Conservation (phyloP, 2,888 invertebrate species). For the Zelleria hepariella region DNA sequence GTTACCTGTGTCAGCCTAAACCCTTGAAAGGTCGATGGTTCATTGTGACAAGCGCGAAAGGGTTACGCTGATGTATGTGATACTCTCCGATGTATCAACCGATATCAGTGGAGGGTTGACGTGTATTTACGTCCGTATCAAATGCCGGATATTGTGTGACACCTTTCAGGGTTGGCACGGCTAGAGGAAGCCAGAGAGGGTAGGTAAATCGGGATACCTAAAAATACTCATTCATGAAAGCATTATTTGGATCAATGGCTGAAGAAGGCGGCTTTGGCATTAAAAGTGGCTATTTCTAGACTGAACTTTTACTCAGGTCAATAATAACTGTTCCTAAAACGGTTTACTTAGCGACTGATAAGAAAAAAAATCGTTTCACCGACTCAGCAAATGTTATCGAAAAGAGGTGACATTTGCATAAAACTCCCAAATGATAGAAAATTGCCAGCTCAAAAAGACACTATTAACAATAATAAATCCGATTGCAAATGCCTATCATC, state of each 20-base stretch:
- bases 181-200: not conserved
- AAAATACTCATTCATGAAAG: no score
- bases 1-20: conserved; percentile 24
- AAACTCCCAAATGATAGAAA: not conserved
- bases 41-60: conserved; percentile 36
- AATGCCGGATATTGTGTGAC: conserved; percentile 2
- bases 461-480: not conserved
- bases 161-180: not conserved
- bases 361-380: no score
- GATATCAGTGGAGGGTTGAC: conserved; percentile 42
- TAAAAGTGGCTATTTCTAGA: no score
- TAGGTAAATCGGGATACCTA: not conserved
- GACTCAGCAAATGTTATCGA: no score
- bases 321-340: no score
- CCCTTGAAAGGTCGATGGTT: conserved; percentile 39
- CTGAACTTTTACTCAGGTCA: no score
- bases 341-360: no score
- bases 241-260: no score
- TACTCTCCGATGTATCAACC: conserved; percentile 33
- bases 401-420: not conserved
- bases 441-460: not conserved
- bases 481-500: not conserved
- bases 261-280: no score
- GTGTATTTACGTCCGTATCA: conserved; percentile 28
- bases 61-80: conserved; percentile 57